Conservation (phyloP, 2,113 vertebrate species). For the Clinocottus analis region DNA sequence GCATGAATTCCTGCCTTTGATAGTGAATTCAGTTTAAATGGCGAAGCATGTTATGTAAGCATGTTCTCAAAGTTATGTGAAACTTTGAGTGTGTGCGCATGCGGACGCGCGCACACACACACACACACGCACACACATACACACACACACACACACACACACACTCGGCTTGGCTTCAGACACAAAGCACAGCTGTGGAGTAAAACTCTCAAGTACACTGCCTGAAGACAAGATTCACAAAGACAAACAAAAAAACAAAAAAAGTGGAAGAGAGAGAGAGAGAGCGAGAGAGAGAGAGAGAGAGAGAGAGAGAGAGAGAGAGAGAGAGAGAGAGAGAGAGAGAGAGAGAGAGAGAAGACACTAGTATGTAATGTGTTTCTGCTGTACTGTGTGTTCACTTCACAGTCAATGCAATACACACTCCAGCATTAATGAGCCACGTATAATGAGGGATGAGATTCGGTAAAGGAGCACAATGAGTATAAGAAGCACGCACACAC, state of each 20-base stretch:
- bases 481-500: slow-evolving; percentile 9
- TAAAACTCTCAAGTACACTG: slow-evolving; percentile 49
- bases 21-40: not conserved
- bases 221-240: slow-evolving; percentile 34
- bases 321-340: not conserved
- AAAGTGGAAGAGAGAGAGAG: slow-evolving; percentile 9
- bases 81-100: not conserved
- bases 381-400: slow-evolving; percentile 14
- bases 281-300: not conserved
- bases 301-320: not conserved
- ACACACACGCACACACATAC: not conserved
- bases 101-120: slow-evolving; percentile 7
- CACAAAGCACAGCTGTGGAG: slow-evolving; percentile 22
- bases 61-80: not conserved
- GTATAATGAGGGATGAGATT: slow-evolving; percentile 44
- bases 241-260: slow-evolving; percentile 21
- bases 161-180: slow-evolving; percentile 6
- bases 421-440: slow-evolving; percentile 26
- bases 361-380: not conserved
- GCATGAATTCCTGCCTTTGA: not conserved
- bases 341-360: not conserved
- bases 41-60: not conserved
- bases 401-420: slow-evolving; percentile 30
- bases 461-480: slow-evolving; percentile 2
- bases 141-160: not conserved